phyloP scores from a whole-genome alignment of 2,888 invertebrate genomes.

The Thysanoteuthis rhombus region DNA sequence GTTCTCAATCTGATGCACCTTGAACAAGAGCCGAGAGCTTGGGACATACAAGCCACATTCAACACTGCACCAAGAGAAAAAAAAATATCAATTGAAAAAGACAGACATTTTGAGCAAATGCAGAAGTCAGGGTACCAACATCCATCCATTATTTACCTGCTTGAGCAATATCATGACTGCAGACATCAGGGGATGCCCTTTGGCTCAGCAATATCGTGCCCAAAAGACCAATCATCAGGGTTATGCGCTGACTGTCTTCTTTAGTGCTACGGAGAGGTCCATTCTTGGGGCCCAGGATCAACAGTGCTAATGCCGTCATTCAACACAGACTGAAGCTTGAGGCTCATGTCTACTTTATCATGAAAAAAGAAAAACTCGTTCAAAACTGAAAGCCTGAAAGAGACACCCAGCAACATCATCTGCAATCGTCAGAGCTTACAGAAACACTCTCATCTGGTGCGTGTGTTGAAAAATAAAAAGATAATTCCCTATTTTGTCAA shows the following conservation, averaged over 20 bases:
- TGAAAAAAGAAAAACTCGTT: neutral
- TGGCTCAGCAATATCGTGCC: neutral
- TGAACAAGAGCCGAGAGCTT: constrained; percentile 12
- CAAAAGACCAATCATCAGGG: neutral
- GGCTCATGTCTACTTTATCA: neutral
- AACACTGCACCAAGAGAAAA: neutral
- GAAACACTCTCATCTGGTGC: neutral
- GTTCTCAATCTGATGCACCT: neutral
- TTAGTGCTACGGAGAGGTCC: neutral
- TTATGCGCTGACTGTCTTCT: neutral
- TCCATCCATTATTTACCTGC: neutral
- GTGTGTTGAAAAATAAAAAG: neutral
- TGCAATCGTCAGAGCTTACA: neutral
- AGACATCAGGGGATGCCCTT: neutral
- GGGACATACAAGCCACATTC: neutral
- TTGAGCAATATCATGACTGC: neutral
- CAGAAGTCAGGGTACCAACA: neutral
- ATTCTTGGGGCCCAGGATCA: no score
- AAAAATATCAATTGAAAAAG: neutral
- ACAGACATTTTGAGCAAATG: neutral
- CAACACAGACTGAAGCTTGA: neutral
- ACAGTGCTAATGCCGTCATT: neutral
- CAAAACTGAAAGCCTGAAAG: no score
- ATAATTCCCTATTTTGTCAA: neutral
- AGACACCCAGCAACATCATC: no score